Conservation (phyloP, 2,797 vertebrate species). For the Valencia hispanica region DNA sequence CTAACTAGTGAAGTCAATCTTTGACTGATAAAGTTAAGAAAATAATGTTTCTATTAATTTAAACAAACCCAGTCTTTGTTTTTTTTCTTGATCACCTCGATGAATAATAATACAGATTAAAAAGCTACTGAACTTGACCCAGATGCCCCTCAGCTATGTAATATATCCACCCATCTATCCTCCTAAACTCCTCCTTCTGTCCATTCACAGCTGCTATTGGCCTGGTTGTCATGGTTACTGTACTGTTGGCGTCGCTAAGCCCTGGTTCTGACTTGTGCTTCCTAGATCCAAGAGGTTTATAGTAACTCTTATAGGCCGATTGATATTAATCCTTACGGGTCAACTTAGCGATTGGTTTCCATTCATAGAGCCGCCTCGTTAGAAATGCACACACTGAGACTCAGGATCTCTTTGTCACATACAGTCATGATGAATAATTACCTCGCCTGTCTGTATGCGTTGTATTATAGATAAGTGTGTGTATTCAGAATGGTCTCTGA, state of each 20-base stretch:
- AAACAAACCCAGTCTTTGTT: background rate
- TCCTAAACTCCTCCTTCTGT: constrained; percentile 47
- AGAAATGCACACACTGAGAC: background rate
- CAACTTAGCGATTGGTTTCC: constrained; percentile 25
- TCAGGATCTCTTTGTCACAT: background rate
- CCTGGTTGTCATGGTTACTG: constrained; percentile 75
- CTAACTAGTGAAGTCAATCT: background rate
- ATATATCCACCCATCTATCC: constrained; percentile 49
- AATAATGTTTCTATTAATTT: background rate
- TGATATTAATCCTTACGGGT: constrained; percentile 14
- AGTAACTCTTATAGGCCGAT: constrained; percentile 11
- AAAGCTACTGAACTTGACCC: constrained; percentile 30
- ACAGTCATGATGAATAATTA: constrained; percentile 41
- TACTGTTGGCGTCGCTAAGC: constrained; percentile 57
- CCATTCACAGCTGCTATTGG: constrained; percentile 63
- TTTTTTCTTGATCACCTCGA: background rate
- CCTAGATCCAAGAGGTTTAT: constrained; percentile 38
- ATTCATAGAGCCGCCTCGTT: constrained; percentile 42
- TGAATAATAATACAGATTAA: constrained; percentile 19
- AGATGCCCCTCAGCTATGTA: constrained; percentile 34
- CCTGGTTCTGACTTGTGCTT: constrained; percentile 43
- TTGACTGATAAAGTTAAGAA: background rate
- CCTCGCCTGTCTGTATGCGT: constrained; percentile 16
- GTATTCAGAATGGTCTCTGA: constrained; percentile 37
- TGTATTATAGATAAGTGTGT: constrained; percentile 32